A percentile compares a stretch with the other conserved stretches of the same genome.
Conservation (phyloP, 35 echinoderm and acorn worm species). For the Heliocidaris erythrogramma region DNA sequence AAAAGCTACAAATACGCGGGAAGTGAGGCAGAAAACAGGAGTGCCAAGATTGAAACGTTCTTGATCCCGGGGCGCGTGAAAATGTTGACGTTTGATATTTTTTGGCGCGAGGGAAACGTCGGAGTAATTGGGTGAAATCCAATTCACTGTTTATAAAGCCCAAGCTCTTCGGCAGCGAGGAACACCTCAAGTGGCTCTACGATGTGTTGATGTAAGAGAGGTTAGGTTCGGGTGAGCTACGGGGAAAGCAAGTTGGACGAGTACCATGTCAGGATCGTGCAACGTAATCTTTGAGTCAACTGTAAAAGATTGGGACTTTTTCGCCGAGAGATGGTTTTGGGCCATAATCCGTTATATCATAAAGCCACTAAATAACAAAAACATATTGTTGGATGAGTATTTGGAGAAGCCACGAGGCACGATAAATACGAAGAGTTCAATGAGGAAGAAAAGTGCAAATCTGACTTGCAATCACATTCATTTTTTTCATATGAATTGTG, state of each 20-base stretch:
- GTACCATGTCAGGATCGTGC: not conserved
- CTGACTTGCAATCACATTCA: too few relatives aligned
- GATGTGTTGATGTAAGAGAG: conserved; percentile 15
- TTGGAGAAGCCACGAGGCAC: not conserved
- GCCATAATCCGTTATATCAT: not conserved
- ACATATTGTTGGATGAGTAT: not conserved
- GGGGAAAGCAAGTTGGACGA: not conserved
- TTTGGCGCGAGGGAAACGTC: not conserved
- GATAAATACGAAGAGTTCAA: not conserved
- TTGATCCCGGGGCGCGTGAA: not conserved
- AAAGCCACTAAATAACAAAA: not conserved
- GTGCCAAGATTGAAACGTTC: not conserved
- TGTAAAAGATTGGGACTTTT: not conserved
- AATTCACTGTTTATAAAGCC: conserved; percentile 32
- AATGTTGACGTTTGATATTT: not conserved
- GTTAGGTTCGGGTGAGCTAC: not conserved
- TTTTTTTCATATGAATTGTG: too few relatives aligned
- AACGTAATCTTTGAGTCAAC: not conserved
- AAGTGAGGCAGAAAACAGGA: not conserved
- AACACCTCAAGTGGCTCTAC: not conserved
- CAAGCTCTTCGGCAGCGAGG: not conserved
- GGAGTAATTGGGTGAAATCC: conserved; percentile 33
- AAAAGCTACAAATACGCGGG: not conserved
- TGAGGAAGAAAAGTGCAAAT: not conserved
- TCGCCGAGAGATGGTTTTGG: not conserved